These are phyloP conservation scores for Acomys russatus DNA, from an alignment of 2,797 vertebrate genomes.

Conservation along the genomic window DNA sequence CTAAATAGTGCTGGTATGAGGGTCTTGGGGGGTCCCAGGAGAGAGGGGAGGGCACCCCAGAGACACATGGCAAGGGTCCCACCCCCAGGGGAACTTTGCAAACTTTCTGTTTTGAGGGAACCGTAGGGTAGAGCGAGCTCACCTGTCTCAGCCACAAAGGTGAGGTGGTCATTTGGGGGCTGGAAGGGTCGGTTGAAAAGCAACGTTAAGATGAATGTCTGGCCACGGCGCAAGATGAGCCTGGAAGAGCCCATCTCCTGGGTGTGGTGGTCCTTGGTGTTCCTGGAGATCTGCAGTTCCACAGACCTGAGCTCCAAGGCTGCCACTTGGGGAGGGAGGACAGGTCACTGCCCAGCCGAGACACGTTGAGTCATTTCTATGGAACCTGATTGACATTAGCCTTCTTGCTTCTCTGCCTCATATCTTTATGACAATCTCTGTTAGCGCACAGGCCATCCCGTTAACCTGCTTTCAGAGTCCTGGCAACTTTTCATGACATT, in stretches of 20 bases:
- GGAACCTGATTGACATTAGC: background rate
- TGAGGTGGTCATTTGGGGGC: conserved; percentile 86
- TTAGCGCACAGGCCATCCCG: too few species aligned
- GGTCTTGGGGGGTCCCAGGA: background rate
- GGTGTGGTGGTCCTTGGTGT: conserved; percentile 87
- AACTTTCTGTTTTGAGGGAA: background rate
- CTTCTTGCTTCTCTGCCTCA: background rate
- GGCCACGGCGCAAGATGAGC: conserved; percentile 89
- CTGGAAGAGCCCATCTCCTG: conserved; percentile 84
- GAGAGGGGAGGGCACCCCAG: background rate
- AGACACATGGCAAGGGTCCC: background rate
- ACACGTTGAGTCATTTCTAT: background rate
- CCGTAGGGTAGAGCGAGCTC: background rate
- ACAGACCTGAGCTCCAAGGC: conserved; percentile 64
- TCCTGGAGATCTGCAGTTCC: conserved; percentile 76
- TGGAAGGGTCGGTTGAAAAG: conserved; percentile 86
- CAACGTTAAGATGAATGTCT: conserved; percentile 88
- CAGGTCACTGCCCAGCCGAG: conserved; percentile 1
- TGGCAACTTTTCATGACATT: too few species aligned
- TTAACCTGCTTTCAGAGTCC: too few species aligned
- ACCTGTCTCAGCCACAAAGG: conserved; percentile 93
- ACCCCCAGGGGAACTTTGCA: background rate
- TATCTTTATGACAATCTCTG: background rate
- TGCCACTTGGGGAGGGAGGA: background rate
- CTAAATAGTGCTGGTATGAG: background rate